Evolutionary conservation across 1,140 invertebrate species (phyloP).

Genomic region (Acromyrmex echinatior): DNA sequence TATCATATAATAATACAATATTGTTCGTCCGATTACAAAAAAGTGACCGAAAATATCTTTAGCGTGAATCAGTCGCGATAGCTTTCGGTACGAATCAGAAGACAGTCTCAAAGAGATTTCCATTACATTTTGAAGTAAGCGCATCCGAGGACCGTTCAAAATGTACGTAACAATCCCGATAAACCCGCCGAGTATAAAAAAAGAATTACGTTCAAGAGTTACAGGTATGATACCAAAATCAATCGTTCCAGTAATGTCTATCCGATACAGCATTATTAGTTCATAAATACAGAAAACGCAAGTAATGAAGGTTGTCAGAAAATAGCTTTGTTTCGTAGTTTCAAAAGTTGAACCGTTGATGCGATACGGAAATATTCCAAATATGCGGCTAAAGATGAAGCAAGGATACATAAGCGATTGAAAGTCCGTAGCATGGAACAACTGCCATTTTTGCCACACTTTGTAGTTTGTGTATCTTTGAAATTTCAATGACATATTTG

Average conservation of each 20-base stretch:
- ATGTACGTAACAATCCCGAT: too few species aligned
- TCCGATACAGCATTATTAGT: background rate
- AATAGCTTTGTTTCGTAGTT: background rate
- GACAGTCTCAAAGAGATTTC: too few species aligned
- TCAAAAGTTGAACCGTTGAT: background rate
- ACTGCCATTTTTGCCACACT: too few species aligned
- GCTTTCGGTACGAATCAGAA: background rate
- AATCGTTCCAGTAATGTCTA: background rate
- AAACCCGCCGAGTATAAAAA: too few species aligned
- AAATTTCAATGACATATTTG: background rate
- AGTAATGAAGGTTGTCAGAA: background rate
- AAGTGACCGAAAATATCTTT: background rate
- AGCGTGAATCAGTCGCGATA: background rate
- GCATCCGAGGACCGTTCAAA: too few species aligned
- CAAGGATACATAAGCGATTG: too few species aligned
- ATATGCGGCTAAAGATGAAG: background rate
- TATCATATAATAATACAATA: background rate
- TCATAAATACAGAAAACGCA: background rate
- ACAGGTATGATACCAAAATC: fast-evolving
- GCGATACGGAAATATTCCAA: background rate
- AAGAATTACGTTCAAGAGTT: background rate
- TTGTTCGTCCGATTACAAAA: background rate
- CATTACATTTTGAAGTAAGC: too few species aligned
- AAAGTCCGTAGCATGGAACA: too few species aligned
- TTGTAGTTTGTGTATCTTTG: background rate